These are phyloP conservation scores for Ranitomeya imitator DNA, from an alignment of 2,113 vertebrate genomes.

Conservation along the genomic window DNA sequence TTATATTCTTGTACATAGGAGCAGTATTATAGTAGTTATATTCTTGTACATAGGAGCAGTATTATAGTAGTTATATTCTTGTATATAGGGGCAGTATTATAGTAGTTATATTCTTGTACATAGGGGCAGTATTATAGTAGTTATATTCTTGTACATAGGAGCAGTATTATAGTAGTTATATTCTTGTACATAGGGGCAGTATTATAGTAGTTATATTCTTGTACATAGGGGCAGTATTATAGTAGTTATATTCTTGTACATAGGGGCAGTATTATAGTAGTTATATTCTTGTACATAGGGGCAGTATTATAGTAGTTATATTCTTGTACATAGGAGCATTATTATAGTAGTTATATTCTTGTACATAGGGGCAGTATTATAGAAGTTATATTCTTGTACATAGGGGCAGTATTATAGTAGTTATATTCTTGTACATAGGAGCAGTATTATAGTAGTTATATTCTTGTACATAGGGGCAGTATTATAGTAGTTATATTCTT, in stretches of 20 bases:
- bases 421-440: conserved; percentile 2
- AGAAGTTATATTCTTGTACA: neutral
- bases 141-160: neutral
- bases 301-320: conserved; percentile 20
- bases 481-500: too few species aligned
- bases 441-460: conserved; percentile 23
- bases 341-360: neutral
- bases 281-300: conserved; percentile 1
- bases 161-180: too few species aligned
- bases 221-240: neutral
- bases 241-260: neutral
- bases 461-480: neutral
- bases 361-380: too few species aligned
- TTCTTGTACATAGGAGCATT: neutral
- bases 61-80: neutral
- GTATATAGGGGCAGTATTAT: conserved; percentile 11
- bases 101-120: neutral
- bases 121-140: neutral
- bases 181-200: too few species aligned
- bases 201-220: conserved; percentile 1
- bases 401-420: neutral
- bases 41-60: too few species aligned
- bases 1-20: too few species aligned
- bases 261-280: neutral
- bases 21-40: too few species aligned